Evolutionary conservation across 1,140 invertebrate species (phyloP), one percentile per base, ranked within the genome.

Genomic region (Wasmannia auropunctata): DNA sequence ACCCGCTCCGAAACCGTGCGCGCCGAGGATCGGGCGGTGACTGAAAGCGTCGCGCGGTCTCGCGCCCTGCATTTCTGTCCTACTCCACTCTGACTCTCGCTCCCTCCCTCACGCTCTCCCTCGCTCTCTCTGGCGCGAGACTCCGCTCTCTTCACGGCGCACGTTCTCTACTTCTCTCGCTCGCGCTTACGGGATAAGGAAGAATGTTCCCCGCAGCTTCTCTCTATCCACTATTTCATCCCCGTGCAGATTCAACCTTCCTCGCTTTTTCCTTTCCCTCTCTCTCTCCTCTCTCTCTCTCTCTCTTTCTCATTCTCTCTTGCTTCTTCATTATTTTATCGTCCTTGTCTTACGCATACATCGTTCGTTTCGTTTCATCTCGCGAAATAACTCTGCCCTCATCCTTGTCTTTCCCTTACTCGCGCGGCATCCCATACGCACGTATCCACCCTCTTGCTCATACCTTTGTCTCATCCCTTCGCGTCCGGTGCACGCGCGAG

Each of bases 21-120:
- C 94, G 92, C 94, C 94, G 93, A 94, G 87, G 90, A 92, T 94
- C 94, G 94, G 94, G 94, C 94, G 93, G 94, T 93, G 93, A 95
- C 94, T 95, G 94, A 94, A 91, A 86, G 86, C 88, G 85, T 88
- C 79, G 70, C 88, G 37, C 88, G 88, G 87, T 90, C 92, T 92
- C 88, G 90, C 86, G 89, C 85, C 65, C 86, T 85, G 67, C 67
- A 65, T 79, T n/a, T 60, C 86, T 72, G 25, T 86, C 85, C 72
- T 74, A 43, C 85, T 89, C 89, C 49, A 83, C n/a, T 60, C 70
- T 49, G 63, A 4, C 80, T 74, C 91, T 37, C 51, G 19, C 67
- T 77, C 62, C 49, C 54, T 81, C 80, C 34, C 79, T 14, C 60
- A 62, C 3, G 31, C 43, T 67, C 63, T 74, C 70, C 25, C 65